Percentiles rank a stretch among this genome's conserved stretches.
These are phyloP conservation scores for Drosophila bipectinata DNA, from an alignment of 1,140 invertebrate genomes.

Conservation along the genomic window DNA sequence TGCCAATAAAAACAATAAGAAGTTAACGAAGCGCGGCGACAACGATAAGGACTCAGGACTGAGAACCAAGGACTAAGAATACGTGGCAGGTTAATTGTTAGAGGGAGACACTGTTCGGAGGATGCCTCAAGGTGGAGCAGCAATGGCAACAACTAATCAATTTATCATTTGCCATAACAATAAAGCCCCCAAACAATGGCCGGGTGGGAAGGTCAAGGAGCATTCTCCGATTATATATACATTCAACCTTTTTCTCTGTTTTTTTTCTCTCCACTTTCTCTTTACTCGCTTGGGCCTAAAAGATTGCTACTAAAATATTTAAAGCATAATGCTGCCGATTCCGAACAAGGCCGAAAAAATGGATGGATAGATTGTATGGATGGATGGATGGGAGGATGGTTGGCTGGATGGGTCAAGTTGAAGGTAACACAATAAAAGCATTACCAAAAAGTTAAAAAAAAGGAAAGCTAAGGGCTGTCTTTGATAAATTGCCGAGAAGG, in stretches of 20 bases:
- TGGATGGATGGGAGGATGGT: constrained; percentile 9
- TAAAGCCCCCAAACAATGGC: constrained; percentile 41
- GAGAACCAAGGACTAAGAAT: background rate
- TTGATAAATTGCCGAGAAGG: constrained; percentile 7
- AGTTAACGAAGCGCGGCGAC: constrained; percentile 48
- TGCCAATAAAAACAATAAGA: constrained; percentile 63
- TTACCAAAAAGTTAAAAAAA: constrained; percentile 13
- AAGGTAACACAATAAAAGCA: constrained; percentile 8
- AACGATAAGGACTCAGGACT: constrained; percentile 35
- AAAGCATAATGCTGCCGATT: constrained; percentile 57
- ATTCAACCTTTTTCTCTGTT: constrained; percentile 14
- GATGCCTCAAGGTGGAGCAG: background rate
- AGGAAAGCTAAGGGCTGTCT: background rate
- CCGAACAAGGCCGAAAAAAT: constrained; percentile 14
- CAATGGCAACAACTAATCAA: constrained; percentile 61
- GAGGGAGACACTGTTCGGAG: background rate
- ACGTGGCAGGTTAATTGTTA: constrained; percentile 23
- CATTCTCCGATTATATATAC: constrained; percentile 49
- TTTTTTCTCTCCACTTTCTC: background rate
- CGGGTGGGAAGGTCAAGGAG: constrained; percentile 31
- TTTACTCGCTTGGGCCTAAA: constrained; percentile 29
- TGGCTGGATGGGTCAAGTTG: constrained; percentile 25
- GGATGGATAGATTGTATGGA: background rate
- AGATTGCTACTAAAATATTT: constrained; percentile 70
- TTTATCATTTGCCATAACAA: constrained; percentile 77